Percentiles rank a stretch among this genome's conserved stretches.
Evolutionary conservation across 2,113 vertebrate genomes (phyloP).

Genomic region (Chrysochloris asiatica): DNA sequence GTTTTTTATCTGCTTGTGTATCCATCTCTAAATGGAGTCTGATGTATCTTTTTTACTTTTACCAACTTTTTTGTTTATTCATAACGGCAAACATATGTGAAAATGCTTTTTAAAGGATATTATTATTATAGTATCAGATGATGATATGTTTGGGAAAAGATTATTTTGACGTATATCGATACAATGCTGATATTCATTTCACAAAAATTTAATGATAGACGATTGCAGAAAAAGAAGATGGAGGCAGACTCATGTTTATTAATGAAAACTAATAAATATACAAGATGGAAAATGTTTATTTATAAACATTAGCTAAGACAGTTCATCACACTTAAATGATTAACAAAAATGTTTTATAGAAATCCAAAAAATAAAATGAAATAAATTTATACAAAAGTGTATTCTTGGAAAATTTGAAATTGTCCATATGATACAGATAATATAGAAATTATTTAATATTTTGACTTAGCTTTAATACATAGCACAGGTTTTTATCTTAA

Average conservation of each 20-base stretch:
- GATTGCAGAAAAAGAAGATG: not conserved
- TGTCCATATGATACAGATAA: not conserved
- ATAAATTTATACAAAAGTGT: not conserved
- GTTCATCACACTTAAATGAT: not conserved
- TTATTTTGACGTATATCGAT: not conserved
- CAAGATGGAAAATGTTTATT: not conserved
- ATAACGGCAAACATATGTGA: not conserved
- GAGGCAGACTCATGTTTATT: not conserved
- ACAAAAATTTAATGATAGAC: not conserved
- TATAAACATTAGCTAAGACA: not conserved
- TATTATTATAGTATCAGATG: not conserved
- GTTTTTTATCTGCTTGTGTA: too few relatives aligned
- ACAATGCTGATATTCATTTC: not conserved
- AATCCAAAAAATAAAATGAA: not conserved
- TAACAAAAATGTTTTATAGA: not conserved
- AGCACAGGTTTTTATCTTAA: too few relatives aligned
- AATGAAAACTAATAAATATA: constrained; percentile 5
- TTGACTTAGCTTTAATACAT: not conserved
- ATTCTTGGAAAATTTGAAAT: not conserved
- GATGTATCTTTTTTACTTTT: not conserved
- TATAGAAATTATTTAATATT: constrained; percentile 13
- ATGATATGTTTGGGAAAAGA: not conserved
- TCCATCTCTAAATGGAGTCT: not conserved
- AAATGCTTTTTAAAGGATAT: not conserved
- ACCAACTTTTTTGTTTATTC: not conserved